Evolutionary conservation across 2,888 invertebrate genomes (phyloP).

Genomic region (Apotomis capreana): DNA sequence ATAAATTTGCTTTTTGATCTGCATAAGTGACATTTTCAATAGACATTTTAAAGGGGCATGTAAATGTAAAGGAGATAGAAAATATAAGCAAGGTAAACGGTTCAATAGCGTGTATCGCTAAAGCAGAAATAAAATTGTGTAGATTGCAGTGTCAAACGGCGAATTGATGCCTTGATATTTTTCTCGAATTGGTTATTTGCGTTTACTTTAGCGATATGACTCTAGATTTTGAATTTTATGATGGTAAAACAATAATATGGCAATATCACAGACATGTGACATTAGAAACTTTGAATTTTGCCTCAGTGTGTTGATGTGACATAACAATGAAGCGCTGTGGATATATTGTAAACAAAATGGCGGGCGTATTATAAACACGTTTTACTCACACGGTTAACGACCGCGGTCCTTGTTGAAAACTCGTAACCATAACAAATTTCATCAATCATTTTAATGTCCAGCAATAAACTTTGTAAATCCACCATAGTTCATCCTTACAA

Average conservation of each 20-base stretch:
- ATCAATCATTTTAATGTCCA: conserved; percentile 18
- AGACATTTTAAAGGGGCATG: too few species aligned
- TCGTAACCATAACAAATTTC: conserved; percentile 29
- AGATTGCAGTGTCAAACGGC: too few species aligned
- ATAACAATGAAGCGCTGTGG: conserved; percentile 30
- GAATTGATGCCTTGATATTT: too few species aligned
- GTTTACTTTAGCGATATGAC: too few species aligned
- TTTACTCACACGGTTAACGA: conserved; percentile 21
- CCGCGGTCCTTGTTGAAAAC: conserved; percentile 28
- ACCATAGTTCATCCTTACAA: background rate
- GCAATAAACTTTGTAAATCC: conserved; percentile 3
- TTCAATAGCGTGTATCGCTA: too few species aligned
- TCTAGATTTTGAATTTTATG: too few species aligned
- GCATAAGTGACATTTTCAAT: too few species aligned
- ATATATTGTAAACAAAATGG: conserved; percentile 30
- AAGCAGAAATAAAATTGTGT: too few species aligned
- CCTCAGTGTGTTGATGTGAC: conserved; percentile 20
- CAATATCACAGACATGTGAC: background rate
- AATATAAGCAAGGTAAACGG: too few species aligned
- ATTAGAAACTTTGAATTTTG: background rate
- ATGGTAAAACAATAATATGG: background rate
- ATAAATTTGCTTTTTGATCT: too few species aligned
- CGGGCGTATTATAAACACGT: conserved; percentile 29
- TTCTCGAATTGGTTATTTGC: too few species aligned
- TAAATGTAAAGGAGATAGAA: too few species aligned